phyloP scores from a whole-genome alignment of 2,888 invertebrate species.

The Parnassius glacialis region DNA sequence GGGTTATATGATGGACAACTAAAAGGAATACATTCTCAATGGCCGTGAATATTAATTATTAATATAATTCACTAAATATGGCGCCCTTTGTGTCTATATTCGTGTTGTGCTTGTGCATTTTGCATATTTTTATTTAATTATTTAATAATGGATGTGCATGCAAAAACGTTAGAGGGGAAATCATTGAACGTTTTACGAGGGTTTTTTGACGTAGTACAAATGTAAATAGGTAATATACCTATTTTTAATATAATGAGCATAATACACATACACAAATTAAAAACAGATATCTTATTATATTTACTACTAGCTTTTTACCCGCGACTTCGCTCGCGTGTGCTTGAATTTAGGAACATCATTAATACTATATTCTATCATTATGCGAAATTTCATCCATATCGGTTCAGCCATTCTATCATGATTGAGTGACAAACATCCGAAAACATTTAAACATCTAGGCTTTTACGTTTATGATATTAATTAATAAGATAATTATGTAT shows the following conservation, averaged over 20 bases:
- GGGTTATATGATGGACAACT: constrained; percentile 66
- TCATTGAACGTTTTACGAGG: constrained; percentile 16
- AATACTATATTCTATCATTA: no score
- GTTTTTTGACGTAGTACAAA: constrained; percentile 15
- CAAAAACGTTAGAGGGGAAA: constrained; percentile 29
- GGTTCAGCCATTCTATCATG: no score
- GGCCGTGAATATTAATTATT: constrained; percentile 73
- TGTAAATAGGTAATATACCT: not conserved
- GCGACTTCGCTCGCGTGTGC: no score
- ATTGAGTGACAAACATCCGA: no score
- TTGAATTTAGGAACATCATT: no score
- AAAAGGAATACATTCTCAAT: constrained; percentile 66
- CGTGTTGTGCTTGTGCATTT: constrained; percentile 41
- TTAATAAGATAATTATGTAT: no score
- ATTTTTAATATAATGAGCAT: no score
- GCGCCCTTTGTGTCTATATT: constrained; percentile 33
- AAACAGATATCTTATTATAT: not conserved
- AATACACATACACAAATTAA: no score
- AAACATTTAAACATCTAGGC: no score
- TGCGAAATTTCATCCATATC: no score
- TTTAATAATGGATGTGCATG: constrained; percentile 35
- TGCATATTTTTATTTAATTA: constrained; percentile 41
- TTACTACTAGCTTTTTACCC: no score
- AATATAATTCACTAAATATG: constrained; percentile 50
- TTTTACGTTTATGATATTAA: no score